These are phyloP conservation scores for Drosophila mulleri DNA, from an alignment of 2,888 invertebrate species.

Conservation along the genomic window DNA sequence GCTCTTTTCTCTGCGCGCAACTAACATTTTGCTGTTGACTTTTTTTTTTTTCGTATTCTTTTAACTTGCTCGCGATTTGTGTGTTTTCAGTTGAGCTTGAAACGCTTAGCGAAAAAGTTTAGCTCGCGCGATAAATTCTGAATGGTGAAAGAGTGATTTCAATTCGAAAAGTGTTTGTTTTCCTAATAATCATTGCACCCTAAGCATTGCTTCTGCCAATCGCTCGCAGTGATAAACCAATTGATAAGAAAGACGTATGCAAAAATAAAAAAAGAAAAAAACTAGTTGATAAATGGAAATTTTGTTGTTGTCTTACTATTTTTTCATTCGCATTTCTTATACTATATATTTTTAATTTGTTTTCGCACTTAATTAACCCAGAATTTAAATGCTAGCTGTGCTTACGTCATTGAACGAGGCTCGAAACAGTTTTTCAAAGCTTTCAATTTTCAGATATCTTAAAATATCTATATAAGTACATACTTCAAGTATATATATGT, in stretches of 20 bases:
- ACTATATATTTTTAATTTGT: not conserved
- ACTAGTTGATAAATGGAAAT: not conserved
- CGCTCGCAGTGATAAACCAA: constrained; percentile 23
- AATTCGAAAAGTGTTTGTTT: constrained; percentile 13
- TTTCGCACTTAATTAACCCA: constrained; percentile 23
- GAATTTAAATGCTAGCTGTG: constrained; percentile 7
- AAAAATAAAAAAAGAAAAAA: not conserved
- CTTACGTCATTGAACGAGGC: constrained; percentile 43
- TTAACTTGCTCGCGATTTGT: constrained; percentile 32
- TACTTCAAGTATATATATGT: not conserved
- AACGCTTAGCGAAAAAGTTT: constrained; percentile 63
- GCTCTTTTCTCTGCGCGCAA: constrained; percentile 1
- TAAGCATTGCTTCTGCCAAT: not conserved
- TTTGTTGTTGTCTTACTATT: not conserved
- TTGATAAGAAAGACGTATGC: constrained; percentile 38
- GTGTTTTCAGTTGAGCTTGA: constrained; percentile 67
- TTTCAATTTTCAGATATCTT: constrained; percentile 21
- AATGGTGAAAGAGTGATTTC: not conserved
- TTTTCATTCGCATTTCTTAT: not conserved
- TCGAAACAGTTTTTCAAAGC: constrained; percentile 16
- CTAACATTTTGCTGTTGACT: not conserved
- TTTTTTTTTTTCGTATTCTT: not conserved
- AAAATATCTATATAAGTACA: not conserved
- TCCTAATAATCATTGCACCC: not conserved
- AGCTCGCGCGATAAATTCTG: constrained; percentile 29